Evolutionary conservation across 2,113 vertebrate genomes (phyloP).

Genomic region (Chionis minor): DNA sequence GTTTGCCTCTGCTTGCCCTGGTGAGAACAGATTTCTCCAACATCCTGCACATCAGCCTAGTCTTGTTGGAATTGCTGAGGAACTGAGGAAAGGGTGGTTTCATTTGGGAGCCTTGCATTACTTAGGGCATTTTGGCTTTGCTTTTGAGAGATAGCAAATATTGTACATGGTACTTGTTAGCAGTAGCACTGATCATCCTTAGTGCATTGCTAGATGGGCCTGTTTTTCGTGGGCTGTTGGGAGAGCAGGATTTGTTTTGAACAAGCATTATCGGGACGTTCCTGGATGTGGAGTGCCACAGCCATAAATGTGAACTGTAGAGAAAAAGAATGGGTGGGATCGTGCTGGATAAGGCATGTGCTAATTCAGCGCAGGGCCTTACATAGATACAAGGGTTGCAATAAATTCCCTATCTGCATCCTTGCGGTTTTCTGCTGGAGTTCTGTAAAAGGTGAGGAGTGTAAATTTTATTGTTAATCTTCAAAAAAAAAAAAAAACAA

Average conservation of each 20-base stretch:
- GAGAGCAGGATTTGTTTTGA: not conserved
- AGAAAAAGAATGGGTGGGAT: not conserved
- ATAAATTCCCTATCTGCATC: not conserved
- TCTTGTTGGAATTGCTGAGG: not conserved
- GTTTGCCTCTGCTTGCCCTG: conserved; percentile 96
- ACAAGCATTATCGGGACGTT: not conserved
- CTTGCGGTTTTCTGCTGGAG: not conserved
- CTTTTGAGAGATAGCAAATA: not conserved
- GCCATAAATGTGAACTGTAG: not conserved
- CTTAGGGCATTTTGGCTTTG: not conserved
- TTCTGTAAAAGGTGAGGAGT: not conserved
- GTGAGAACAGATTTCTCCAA: conserved; percentile 68
- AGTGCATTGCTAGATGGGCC: not conserved
- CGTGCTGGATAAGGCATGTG: not conserved
- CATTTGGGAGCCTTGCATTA: not conserved
- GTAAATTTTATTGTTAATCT: not conserved
- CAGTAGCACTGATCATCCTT: not conserved
- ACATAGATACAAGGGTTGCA: not conserved
- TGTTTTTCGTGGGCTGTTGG: not conserved
- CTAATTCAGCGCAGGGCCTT: not conserved
- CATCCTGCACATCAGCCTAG: not conserved
- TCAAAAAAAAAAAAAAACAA: not conserved
- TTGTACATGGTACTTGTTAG: accelerated
- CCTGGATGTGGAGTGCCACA: not conserved
- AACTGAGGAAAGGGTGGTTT: not conserved